Base-by-base conservation (phyloP, 2,797 vertebrate species). In the Lophotriccus pileatus region DNA sequence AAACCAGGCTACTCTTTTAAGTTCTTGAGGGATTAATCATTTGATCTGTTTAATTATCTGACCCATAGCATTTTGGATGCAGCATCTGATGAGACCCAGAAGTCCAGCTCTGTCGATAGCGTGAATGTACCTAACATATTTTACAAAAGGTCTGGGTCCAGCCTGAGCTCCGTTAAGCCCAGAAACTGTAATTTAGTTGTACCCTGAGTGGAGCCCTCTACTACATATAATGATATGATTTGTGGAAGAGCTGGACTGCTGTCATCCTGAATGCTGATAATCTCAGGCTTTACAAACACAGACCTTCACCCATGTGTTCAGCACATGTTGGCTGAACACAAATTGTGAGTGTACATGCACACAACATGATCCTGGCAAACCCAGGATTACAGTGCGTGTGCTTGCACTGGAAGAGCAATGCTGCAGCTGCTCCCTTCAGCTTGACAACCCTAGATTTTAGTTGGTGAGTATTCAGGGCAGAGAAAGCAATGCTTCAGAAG, bases 321-420 rank as follows among this genome's bases (percentile, higher is more conserved):
- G 23, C 14, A 4, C 7, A 3, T 23, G 27, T 3, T 78, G 34
- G 13, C 30, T 84, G 55, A 58, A 3, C 43, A 16, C 14, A 64
- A 22, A 22, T 5, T 44, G 22, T 5, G 34, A 20, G 25, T 17
- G n/a, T 28, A 10, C 0, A 0, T 16, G 6, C 3, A 5, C 15
- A 8, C 19, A 28, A 4, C 4, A 0, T 0, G 18, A 66, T 25
- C 21, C 44, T 59, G 52, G 36, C 44, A n/a, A 78, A 30, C 8
- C 23, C 3, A 2, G 39, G 49, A 5, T 72, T 47, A 8, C 8
- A 3, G 7, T 36, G 22, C 1, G 0, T 6, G 11, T 10, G 25
- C 13, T 78, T 55, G 12, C 19, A 5, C 8, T 25, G 46, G 20
- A 63, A 69, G 7, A 52, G 30, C 18, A 25, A 21, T 22, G 47